Evolutionary conservation across 1,140 invertebrate genomes (phyloP), one percentile per base, ranked within the genome.

Genomic region (Lordiphosa mommai): DNA sequence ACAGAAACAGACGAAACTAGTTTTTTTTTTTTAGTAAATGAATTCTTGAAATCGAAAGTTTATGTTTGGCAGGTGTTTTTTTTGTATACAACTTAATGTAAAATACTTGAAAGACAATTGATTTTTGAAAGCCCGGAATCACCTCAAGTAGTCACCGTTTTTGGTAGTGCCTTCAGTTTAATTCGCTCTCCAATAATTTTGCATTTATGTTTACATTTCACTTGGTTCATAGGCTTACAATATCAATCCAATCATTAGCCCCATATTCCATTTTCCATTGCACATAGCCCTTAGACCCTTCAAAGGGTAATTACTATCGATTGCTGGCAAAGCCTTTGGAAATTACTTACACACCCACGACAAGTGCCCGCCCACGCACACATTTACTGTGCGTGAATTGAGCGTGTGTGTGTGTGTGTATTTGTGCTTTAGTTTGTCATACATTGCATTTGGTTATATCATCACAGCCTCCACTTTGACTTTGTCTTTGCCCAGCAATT

Each of bases 361-460:
- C 23, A 27, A 27, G 23, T 27, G 23, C 41, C 37, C 38, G 32
- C 9, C 27, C n/a, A 52, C 27, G n/a, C 23, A 46, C n/a, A 33
- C 16, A 48, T 14, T 9, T 49, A 44, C 14, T 46, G 23, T 60
- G 41, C 27, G 27, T 41, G 13, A 34, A 27, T 13, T 32, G 33
- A 50, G 51, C 59, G 55, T 70, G 44, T 53, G 55, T 46, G 53
- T 74, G 27, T 9, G 9, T 32, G 5, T 0, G 20, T 44, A 14
- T 71, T 50, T 71, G 61, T 50, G 38, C 46, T 50, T 41, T 34
- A 74, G 71, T 38, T 9, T 38, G 13, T 27, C 23, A 20, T 29
- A 9, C 8, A 27, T 29, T 43, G 20, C 40, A 43, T 43, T 27
- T 3, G 20, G 10, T 43, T 43, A 43, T 43, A 20, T 43, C 40